phyloP scores from a whole-genome alignment of 1,140 invertebrate genomes.

The Paramacrobiotus metropolitanus region DNA sequence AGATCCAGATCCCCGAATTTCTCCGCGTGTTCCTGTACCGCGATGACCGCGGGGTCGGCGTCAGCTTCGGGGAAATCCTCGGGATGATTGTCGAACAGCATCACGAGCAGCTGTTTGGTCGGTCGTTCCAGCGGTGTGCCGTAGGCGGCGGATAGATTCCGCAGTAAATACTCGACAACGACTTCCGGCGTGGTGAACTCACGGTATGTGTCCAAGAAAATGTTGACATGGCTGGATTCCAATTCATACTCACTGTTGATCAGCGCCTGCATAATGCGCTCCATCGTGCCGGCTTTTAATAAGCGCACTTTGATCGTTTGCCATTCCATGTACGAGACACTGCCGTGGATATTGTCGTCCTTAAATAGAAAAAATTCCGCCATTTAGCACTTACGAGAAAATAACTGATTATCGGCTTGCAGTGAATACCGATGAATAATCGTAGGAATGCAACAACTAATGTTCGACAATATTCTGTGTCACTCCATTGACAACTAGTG shows the following conservation, averaged over 20 bases:
- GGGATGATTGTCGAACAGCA: slow-evolving; percentile 50
- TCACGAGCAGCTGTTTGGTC: background rate
- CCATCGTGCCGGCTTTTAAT: slow-evolving; percentile 82
- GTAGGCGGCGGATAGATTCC: slow-evolving; percentile 42
- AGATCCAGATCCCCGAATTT: background rate
- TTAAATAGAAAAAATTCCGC: too few species aligned
- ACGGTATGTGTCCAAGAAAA: slow-evolving; percentile 80
- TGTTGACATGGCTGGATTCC: slow-evolving; percentile 89
- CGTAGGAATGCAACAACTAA: too few species aligned
- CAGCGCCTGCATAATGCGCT: slow-evolving; percentile 68
- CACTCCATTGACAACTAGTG: too few species aligned
- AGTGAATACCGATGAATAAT: too few species aligned
- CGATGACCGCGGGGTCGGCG: background rate
- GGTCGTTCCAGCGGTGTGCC: background rate
- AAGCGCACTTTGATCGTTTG: slow-evolving; percentile 88
- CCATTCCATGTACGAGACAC: slow-evolving; percentile 90
- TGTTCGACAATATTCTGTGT: too few species aligned
- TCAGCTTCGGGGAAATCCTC: slow-evolving; percentile 47
- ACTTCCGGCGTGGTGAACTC: slow-evolving; percentile 54
- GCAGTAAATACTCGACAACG: slow-evolving; percentile 53
- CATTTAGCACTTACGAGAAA: too few species aligned
- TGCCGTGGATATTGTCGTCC: too few species aligned
- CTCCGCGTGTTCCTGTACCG: background rate
- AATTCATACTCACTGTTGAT: slow-evolving; percentile 78
- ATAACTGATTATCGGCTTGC: too few species aligned